Evolutionary conservation across 1,140 invertebrate species (phyloP), one percentile per base, ranked within the genome.

Genomic region (Platorchestia sp.): DNA sequence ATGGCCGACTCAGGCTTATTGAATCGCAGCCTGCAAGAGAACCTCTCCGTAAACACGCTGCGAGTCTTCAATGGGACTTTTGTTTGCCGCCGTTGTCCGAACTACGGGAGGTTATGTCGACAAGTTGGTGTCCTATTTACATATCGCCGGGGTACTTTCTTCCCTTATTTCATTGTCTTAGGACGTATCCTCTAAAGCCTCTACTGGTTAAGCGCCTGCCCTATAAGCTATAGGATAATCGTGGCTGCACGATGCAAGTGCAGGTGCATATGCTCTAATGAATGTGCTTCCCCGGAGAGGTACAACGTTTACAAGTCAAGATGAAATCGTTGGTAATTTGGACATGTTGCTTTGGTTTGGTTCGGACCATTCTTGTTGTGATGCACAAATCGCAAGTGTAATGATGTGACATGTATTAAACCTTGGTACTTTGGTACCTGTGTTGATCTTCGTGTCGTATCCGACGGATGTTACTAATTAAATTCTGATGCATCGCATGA

Each of bases 101-200:
- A 93, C 91, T 45, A 45, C 91, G 45, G 91, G 45, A 93, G 91
- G 91, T 93, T 45, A 93, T 93, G 91, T 45, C 45, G 91, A 45
- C 91, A 93, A n/a, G 43, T 93, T 93, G 91, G 0, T 44, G 45
- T 45, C 91, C 45, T 93, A 93, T 93, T 93, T 93, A 93, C 91
- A 93, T 93, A 93, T 45, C 91, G 87, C 87, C 87, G 44, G 87
- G 22, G 87, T 43, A 41, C 87, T 90, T 44, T 90, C 87, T 16
- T 43, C 7, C 87, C 87, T 90, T 90, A 90, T 44, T 75, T 75
- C 59, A 22, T 75, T 75, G 59, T 75, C 59, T 75, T 75, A 22
- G 1, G 59, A 75, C 27, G 14, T 10, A 75, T 75, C 59, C 59
- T 75, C 36, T 36, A 75, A 36, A 14, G 59, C 59, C 10, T 75